Base-by-base conservation (phyloP, 2,888 invertebrate genomes). In the Linnaemya tessellans region DNA sequence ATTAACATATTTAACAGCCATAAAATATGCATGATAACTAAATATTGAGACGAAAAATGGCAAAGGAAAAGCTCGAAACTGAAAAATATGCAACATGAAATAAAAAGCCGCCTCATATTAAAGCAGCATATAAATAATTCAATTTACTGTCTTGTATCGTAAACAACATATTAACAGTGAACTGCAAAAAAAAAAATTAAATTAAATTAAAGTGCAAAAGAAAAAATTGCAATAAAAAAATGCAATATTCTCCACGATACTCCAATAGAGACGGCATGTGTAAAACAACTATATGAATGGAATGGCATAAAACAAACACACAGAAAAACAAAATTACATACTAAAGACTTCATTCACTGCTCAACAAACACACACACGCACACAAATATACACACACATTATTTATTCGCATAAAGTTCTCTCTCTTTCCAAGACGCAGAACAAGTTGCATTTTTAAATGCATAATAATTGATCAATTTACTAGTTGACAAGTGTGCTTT, bases 401-500 rank as follows among this genome's bases (percentile, higher is more conserved):
- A 38, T 25, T 35, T 49, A 49, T 38, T 67, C 43, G 56, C 62
- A 75, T 65, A 73, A 67, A 67, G 67, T 73, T 62, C 41, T 41
- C 46, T 41, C 43, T 71, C 11, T 70, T 68, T 22, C 30, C 38
- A 81, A 81, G 81, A 73, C 71, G 70, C 78, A 86, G 60, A 86
- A 86, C 84, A 85, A 87, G 87, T 87, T 87, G 88, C 89, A 89
- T 84, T 75, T 81, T 84, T 89, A 89, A 90, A 90, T 90, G 90
- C 90, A 90, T 90, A 89, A 89, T 90, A 91, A 91, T 91, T 91
- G 90, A 91, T 90, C 91, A 91, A 91, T 91, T 91, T 91, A 90
- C 90, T 87, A 89, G 91, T 90, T 91, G 90, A 86, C 84, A 87
- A 83, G 82, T 80, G 51, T 80, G 77, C 80, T 82, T 73, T 80